Conservation (phyloP, 1,140 invertebrate species). For the Aradophagus sp. region DNA sequence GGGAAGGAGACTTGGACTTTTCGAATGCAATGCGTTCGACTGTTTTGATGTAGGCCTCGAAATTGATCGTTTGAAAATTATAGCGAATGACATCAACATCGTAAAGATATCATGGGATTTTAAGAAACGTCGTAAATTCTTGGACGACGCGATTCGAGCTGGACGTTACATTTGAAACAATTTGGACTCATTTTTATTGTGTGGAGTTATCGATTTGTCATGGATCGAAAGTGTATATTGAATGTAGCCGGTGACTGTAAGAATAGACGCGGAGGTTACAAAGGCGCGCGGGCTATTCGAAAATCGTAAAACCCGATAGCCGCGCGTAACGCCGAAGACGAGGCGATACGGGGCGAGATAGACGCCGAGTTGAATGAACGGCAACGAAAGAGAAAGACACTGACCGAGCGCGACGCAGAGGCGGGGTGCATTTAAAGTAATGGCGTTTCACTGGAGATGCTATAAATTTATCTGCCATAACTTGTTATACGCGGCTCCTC, state of each 20-base stretch:
- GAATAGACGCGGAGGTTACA: slow-evolving; percentile 48
- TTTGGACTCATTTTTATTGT: slow-evolving; percentile 49
- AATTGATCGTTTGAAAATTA: slow-evolving; percentile 13
- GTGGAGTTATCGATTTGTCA: slow-evolving; percentile 47
- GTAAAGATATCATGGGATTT: slow-evolving; percentile 24
- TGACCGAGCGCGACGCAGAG: slow-evolving; percentile 42
- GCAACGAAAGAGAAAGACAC: slow-evolving; percentile 46
- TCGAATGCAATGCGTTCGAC: no score
- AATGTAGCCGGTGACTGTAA: slow-evolving; percentile 25
- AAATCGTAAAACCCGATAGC: slow-evolving; percentile 73
- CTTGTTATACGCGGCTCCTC: slow-evolving; percentile 74
- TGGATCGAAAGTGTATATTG: slow-evolving; percentile 46
- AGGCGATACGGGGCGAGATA: slow-evolving; percentile 26
- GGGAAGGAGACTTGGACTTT: no score
- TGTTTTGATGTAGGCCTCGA: background rate
- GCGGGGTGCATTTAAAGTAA: slow-evolving; percentile 75
- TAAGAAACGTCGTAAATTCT: slow-evolving; percentile 19
- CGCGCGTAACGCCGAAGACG: slow-evolving; percentile 43
- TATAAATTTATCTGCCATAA: slow-evolving; percentile 77
- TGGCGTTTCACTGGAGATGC: slow-evolving; percentile 76
- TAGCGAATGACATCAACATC: slow-evolving; percentile 18
- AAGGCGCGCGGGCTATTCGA: slow-evolving; percentile 68
- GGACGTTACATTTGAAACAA: slow-evolving; percentile 36
- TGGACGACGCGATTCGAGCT: background rate
- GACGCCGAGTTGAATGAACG: slow-evolving; percentile 46